phyloP scores from a whole-genome alignment of 2,113 vertebrate species.

The Sarotherodon lohbergeri region DNA sequence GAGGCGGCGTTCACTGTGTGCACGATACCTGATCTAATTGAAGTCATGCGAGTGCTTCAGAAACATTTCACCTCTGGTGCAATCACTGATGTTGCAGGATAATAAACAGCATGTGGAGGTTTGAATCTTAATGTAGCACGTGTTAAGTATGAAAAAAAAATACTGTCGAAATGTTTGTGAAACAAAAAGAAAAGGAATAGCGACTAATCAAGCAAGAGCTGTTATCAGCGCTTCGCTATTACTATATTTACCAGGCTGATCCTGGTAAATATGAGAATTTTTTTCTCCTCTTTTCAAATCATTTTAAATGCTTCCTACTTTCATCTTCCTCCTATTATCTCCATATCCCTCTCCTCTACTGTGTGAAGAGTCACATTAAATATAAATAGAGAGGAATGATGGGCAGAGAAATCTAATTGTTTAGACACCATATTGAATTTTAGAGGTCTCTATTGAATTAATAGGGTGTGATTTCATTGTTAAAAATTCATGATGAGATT shows the following conservation, averaged over 20 bases:
- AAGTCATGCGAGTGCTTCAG: background rate
- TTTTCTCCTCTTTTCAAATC: background rate
- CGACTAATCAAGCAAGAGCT: background rate
- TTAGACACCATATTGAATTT: conserved; percentile 68
- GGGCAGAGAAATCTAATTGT: conserved; percentile 68
- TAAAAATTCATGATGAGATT: conserved; percentile 66
- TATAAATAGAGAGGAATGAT: conserved; percentile 68
- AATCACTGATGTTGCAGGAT: background rate
- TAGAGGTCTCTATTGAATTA: conserved; percentile 66
- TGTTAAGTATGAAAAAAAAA: background rate
- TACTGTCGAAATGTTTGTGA: background rate
- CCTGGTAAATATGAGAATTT: background rate
- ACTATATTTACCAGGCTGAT: conserved; percentile 1
- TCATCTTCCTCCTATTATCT: conserved; percentile 19
- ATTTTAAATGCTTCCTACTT: background rate
- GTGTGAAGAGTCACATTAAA: conserved; percentile 63
- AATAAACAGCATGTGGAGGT: background rate
- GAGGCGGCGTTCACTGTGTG: conserved; percentile 11
- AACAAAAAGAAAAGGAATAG: background rate
- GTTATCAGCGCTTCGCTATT: background rate
- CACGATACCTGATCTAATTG: conserved; percentile 21
- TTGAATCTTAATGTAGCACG: background rate
- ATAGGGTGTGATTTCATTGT: conserved; percentile 57
- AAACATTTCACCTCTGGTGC: conserved; percentile 5
- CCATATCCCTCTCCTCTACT: background rate